phyloP scores from a whole-genome alignment of 1,140 invertebrate species.

The Drosophila tristis region DNA sequence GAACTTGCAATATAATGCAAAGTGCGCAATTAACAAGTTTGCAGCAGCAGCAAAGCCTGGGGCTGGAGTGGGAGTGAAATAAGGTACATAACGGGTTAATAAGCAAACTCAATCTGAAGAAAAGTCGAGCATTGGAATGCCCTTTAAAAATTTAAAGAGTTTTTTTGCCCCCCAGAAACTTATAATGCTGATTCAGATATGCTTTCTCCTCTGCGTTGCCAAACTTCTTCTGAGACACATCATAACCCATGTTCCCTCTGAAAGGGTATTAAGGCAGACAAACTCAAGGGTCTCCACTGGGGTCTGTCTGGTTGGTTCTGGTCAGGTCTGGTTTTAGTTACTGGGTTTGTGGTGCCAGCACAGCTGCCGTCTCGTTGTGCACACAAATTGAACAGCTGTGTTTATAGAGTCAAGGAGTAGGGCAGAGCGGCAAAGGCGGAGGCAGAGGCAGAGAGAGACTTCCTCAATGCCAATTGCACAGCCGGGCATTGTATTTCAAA shows the following conservation, averaged over 20 bases:
- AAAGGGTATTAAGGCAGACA: conserved; percentile 5
- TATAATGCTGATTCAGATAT: too few relatives aligned
- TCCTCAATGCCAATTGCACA: conserved; percentile 46
- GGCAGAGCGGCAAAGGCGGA: neutral
- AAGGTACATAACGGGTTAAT: conserved; percentile 29
- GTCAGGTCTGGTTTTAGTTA: conserved; percentile 16
- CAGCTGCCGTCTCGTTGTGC: conserved; percentile 47
- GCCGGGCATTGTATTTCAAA: conserved; percentile 39
- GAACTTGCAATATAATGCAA: conserved; percentile 73
- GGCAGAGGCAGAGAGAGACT: neutral
- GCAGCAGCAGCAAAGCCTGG: neutral
- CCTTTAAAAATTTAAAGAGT: too few relatives aligned
- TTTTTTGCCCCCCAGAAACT: too few relatives aligned
- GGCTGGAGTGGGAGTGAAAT: neutral
- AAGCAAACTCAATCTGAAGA: conserved; percentile 20
- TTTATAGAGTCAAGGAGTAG: conserved; percentile 3
- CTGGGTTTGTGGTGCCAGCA: conserved; percentile 27
- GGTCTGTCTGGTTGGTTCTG: conserved; percentile 14
- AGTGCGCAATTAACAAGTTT: conserved; percentile 74
- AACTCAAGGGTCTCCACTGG: conserved; percentile 27
- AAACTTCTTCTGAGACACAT: neutral
- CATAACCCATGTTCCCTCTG: too few relatives aligned
- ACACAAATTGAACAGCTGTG: conserved; percentile 68
- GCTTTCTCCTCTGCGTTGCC: too few relatives aligned
- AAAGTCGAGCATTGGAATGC: too few relatives aligned